Evolutionary conservation across 2,797 vertebrate species (phyloP), one percentile per base, ranked within the genome.

Genomic region (Enteromius trimaculatus): DNA sequence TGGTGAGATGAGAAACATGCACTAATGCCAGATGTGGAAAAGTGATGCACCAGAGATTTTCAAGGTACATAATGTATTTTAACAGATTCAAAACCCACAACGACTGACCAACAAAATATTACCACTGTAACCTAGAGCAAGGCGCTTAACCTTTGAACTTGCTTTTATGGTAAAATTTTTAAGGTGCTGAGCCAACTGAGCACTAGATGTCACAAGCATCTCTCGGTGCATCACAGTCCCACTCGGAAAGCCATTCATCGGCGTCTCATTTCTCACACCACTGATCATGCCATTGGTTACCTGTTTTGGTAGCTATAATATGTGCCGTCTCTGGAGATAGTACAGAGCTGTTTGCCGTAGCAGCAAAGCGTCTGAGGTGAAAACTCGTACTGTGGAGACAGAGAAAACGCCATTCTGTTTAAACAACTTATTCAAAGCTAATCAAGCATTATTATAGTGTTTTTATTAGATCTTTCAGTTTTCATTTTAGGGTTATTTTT

Each of bases 261-360:
- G 11, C 19, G 0, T 21, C n/a, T 51, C 55, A 72, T 70, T 58
- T 60, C 53, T 49, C 55, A 23, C 58, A 47, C 14, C 69, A 47
- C 3, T 51, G 23, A 49, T 72, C 70, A 16, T 68, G 77, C 31
- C 14, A 93, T 95, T 42, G 23, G 94, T 95, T 90, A 99, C 98
- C 98, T 98, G 91, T 99, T 99, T 92, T 99, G 98, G 92, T 99
- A 99, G 91, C 98, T 99, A 95, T 96, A 99, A 93, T 99, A 99
- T 87, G 97, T 97, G 77, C 97, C 98, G 62, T 98, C 98, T 0
- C 97, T 96, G 78, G 98, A 96, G 91, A 99, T 99, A 58, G 98
- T 99, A 89, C 98, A 99, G 72, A 99, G 91, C 91, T 99, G 97
- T 91, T 99, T 99, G 79, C 98, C 98, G 1, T 99, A 99, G 93